Base-by-base conservation (phyloP, 1,140 invertebrate genomes). In the Chionoecetes opilio region DNA sequence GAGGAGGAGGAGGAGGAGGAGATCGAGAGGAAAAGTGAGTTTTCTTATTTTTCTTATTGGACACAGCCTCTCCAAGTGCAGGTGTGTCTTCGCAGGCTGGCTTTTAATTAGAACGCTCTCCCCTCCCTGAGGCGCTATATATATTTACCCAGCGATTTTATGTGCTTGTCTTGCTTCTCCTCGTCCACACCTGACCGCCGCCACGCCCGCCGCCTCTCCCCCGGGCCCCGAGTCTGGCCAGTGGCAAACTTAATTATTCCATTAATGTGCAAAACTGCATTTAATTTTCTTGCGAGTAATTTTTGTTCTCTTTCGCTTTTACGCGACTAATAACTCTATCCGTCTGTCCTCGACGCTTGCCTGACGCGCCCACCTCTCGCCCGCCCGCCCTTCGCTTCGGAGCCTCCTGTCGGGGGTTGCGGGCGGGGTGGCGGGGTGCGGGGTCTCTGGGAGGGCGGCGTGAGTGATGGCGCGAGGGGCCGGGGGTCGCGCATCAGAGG, bases 401-500 rank as follows among this genome's bases (percentile, higher is more conserved):
- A 87, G 37, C 85, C 85, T 87, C 63, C 63, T n/a, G 63, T 3
- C 21, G 63, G 63, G 63, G 21, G 21, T 5, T n/a, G 63, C 63
- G 63, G 63, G 85, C 46, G 46, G 46, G 88, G 88, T 82, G 46
- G 63, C 31, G 46, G 75, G n/a, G 21, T 3, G 34, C 31, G 53
- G 88, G 88, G 37, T 46, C 37, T 63, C 0, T 11, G 89, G 89
- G 37, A 34, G 82, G 82, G 75, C 14, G 91, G 26, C 34, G 92
- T 34, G 84, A 63, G 93, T 94, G 31, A 89, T 94, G 21, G 53
- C 29, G 63, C 31, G 46, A n/a, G 26, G 92, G 92, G 31, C 91
- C 32, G 53, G 91, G 91, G 91, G 63, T 82, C 63, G 63, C 11
- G 35, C 32, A 92, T 92, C 82, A 92, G 38, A 31, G 82, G 35